These are phyloP conservation scores for Diploscapter pachys DNA, from an alignment of 1,140 invertebrate species.

Conservation along the genomic window DNA sequence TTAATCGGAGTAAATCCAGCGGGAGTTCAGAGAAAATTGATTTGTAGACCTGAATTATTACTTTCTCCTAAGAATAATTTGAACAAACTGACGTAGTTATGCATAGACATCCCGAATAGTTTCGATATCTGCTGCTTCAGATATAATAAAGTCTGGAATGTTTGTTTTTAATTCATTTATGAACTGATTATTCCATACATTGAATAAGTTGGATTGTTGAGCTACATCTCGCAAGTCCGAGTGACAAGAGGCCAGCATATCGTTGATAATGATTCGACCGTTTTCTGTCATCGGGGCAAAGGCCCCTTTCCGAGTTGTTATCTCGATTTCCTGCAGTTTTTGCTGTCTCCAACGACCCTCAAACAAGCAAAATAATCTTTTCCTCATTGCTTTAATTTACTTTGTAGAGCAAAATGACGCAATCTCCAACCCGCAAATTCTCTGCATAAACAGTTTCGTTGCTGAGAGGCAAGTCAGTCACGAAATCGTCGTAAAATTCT, in stretches of 20 bases:
- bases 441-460: not conserved
- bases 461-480: conserved; percentile 4
- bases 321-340: conserved; percentile 6
- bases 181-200: too few species aligned
- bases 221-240: too few species aligned
- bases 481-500: conserved; percentile 3
- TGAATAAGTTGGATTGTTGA: too few species aligned
- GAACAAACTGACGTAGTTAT: too few species aligned
- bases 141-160: too few species aligned
- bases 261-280: conserved; percentile 18
- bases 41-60: too few species aligned
- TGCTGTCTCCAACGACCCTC: conserved; percentile 17
- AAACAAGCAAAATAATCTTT: not conserved
- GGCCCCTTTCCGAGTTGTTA: conserved; percentile 10
- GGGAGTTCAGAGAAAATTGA: too few species aligned
- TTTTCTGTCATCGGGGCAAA: conserved; percentile 17
- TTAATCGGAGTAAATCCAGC: too few species aligned
- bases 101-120: too few species aligned
- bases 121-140: too few species aligned
- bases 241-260: conserved; percentile 7
- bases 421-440: conserved; percentile 12
- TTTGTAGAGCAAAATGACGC: conserved; percentile 15
- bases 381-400: not conserved
- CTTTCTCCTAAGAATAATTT: too few species aligned
- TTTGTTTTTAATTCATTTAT: too few species aligned